These are phyloP conservation scores for Chloropsis hardwickii DNA, from an alignment of 2,113 vertebrate genomes.

Conservation along the genomic window DNA sequence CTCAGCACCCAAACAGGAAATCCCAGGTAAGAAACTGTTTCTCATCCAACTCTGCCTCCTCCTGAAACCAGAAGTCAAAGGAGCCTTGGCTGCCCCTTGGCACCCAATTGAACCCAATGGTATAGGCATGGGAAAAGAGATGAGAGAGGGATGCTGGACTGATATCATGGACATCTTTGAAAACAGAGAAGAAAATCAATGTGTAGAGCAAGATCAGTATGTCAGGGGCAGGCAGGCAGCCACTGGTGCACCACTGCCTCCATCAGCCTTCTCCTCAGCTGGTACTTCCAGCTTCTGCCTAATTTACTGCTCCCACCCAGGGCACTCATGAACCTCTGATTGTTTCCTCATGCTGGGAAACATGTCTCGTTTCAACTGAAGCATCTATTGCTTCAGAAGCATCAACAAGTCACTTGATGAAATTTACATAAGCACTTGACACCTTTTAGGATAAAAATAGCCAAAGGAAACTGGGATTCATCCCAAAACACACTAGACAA, in stretches of 20 bases:
- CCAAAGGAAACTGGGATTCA: not conserved
- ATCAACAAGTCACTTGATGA: not conserved
- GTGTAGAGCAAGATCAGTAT: not conserved
- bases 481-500: not conserved
- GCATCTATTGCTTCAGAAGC: not conserved
- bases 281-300: not conserved
- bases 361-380: not conserved
- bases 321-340: accelerated
- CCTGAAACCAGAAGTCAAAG: not conserved
- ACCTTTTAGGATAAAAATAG: conserved; percentile 11
- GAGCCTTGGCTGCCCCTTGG: not conserved
- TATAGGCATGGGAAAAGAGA: accelerated
- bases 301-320: not conserved
- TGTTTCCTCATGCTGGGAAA: not conserved
- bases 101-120: not conserved
- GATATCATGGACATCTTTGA: not conserved
- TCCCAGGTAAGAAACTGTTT: conserved; percentile 1
- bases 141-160: not conserved
- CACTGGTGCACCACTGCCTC: not conserved
- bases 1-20: conserved; percentile 10
- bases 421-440: not conserved
- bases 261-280: not conserved
- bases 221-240: not conserved
- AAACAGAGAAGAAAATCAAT: not conserved
- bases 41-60: not conserved